phyloP scores from a whole-genome alignment of 2,797 vertebrate species.

The Gymnothorax javanicus region DNA sequence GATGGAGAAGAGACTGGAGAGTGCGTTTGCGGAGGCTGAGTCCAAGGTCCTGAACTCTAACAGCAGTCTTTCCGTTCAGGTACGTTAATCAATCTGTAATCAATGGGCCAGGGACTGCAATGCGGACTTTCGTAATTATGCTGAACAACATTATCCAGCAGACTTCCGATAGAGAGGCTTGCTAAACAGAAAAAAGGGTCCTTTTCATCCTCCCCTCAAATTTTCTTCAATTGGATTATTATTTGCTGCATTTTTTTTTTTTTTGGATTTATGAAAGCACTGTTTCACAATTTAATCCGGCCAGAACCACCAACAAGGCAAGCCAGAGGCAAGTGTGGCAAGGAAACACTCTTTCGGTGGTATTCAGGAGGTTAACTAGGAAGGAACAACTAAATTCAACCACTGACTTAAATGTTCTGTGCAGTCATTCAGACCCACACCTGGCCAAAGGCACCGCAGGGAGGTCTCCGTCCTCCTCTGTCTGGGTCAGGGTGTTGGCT shows the following conservation, averaged over 20 bases:
- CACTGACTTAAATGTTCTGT: no score
- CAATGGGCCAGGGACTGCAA: not conserved
- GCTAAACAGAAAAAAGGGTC: not conserved
- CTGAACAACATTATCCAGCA: not conserved
- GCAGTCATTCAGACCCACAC: no score
- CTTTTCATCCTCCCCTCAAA: not conserved
- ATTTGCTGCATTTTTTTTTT: not conserved
- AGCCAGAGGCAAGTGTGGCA: not conserved
- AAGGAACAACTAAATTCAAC: no score
- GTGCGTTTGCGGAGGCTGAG: slow-evolving; percentile 89
- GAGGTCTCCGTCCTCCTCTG: not conserved
- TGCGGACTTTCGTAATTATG: not conserved
- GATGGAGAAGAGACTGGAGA: slow-evolving; percentile 89
- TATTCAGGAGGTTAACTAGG: no score
- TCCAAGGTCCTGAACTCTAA: slow-evolving; percentile 86
- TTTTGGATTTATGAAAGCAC: not conserved
- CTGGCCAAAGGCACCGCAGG: no score
- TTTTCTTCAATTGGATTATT: not conserved
- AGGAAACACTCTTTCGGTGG: no score
- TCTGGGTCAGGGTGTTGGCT: not conserved
- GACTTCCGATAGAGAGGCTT: not conserved
- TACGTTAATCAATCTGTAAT: slow-evolving; percentile 54
- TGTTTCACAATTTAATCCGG: not conserved
- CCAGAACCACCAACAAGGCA: not conserved
- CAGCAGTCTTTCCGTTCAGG: slow-evolving; percentile 88